Evolutionary conservation across 2,113 vertebrate species (phyloP).

Genomic region (Cephalopholis sonnerati): DNA sequence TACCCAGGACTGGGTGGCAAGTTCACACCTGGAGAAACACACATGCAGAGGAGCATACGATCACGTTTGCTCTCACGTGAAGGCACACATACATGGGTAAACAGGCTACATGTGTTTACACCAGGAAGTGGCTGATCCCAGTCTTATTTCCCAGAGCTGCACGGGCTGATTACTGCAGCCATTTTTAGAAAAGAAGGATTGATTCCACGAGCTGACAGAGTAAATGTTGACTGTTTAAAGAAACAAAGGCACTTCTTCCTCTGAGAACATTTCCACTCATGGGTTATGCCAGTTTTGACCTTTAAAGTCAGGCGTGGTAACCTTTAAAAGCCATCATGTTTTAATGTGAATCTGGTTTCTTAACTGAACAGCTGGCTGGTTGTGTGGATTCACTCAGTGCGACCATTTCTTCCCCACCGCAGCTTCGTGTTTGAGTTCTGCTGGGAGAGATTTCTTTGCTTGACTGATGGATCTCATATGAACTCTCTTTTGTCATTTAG

Average conservation of each 20-base stretch:
- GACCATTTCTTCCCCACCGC: constrained; percentile 64
- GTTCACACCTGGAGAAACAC: constrained; percentile 59
- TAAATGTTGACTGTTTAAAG: constrained; percentile 27
- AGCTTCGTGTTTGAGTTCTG: constrained; percentile 26
- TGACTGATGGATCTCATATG: constrained; percentile 63
- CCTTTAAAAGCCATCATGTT: constrained; percentile 74
- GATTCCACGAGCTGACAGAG: background rate
- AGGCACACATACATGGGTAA: background rate
- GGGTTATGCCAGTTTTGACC: constrained; percentile 63
- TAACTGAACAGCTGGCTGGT: constrained; percentile 35
- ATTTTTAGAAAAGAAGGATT: constrained; percentile 15
- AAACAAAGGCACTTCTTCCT: constrained; percentile 24
- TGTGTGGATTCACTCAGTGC: constrained; percentile 37
- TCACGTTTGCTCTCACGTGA: constrained; percentile 1
- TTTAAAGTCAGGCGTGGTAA: constrained; percentile 66
- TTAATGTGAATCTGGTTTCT: constrained; percentile 52
- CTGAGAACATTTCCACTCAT: constrained; percentile 33
- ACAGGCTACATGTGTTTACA: constrained; percentile 37
- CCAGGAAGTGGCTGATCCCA: background rate
- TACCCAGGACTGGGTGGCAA: constrained; percentile 55
- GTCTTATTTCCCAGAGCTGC: background rate
- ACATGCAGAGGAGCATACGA: background rate
- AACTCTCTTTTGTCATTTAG: constrained; percentile 51
- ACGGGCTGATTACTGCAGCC: background rate
- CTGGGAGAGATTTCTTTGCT: constrained; percentile 36